Percentiles rank a stretch among this genome's conserved stretches.
These are phyloP conservation scores for Cotesia chilonis DNA, from an alignment of 1,140 invertebrate genomes.

Conservation along the genomic window DNA sequence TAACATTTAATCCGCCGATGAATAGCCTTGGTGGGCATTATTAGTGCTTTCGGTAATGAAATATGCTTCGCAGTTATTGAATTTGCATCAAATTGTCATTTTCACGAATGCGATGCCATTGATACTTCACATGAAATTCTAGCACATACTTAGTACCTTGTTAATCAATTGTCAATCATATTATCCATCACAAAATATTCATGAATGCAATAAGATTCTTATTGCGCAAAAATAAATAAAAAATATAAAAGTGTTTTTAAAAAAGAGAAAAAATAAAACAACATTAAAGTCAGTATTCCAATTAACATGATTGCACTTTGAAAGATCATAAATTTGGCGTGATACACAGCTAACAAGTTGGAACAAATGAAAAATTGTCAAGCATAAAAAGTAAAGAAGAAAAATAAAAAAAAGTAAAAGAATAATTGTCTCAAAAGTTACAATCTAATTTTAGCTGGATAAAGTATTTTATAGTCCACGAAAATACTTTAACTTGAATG, in stretches of 20 bases:
- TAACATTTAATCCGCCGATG: no score
- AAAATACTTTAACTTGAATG: constrained; percentile 4
- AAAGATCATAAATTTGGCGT: constrained; percentile 9
- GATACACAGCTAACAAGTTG: background rate
- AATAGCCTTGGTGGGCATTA: no score
- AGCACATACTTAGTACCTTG: no score
- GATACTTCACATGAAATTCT: no score
- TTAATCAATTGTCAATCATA: no score
- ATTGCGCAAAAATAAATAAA: background rate
- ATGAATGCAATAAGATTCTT: no score
- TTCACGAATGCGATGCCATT: no score
- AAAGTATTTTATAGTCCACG: constrained; percentile 1
- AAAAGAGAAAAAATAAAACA: background rate
- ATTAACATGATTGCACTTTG: constrained; percentile 16
- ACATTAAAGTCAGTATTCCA: background rate
- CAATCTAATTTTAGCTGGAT: background rate
- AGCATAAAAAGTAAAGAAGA: background rate
- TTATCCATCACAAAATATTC: no score
- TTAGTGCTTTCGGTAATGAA: no score
- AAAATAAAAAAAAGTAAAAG: background rate
- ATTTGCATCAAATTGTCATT: no score
- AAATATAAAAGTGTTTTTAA: background rate
- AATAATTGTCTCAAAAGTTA: background rate
- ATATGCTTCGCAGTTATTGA: no score
- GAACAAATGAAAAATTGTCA: background rate